Conservation (phyloP, 2,888 invertebrate genomes). For the Prosopocoilus inquinatus region DNA sequence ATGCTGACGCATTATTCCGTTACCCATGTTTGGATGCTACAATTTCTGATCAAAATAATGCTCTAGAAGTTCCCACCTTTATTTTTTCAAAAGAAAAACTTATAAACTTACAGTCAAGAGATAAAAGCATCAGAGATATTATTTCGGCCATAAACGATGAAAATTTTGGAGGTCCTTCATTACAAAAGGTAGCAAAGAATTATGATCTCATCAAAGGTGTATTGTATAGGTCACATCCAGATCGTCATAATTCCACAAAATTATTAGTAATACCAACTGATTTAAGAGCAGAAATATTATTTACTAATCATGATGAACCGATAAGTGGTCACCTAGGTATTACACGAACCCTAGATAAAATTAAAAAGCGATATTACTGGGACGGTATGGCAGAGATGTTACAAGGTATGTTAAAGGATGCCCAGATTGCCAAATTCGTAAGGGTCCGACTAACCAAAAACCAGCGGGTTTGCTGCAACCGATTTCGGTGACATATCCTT, state of each 20-base stretch:
- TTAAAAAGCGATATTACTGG: constrained; percentile 27
- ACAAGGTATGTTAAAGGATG: constrained; percentile 20
- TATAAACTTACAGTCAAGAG: background rate
- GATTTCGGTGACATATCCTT: constrained; percentile 13
- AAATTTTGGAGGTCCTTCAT: background rate
- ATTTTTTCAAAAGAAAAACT: background rate
- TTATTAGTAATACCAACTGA: constrained; percentile 26
- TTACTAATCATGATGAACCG: constrained; percentile 22
- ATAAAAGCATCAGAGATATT: background rate
- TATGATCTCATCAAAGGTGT: background rate
- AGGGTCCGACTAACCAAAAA: constrained; percentile 15
- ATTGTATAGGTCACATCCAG: constrained; percentile 9
- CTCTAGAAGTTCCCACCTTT: background rate
- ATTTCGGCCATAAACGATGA: background rate
- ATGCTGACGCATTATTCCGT: constrained; percentile 9
- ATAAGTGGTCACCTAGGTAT: constrained; percentile 24
- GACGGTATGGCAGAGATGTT: constrained; percentile 6
- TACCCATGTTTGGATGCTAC: background rate
- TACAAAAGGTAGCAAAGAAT: background rate
- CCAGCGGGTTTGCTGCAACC: constrained; percentile 21
- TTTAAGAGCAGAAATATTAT: constrained; percentile 25
- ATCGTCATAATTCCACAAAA: constrained; percentile 12
- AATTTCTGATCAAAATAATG: background rate
- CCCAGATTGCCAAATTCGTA: constrained; percentile 26
- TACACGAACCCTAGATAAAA: constrained; percentile 23